phyloP scores from a whole-genome alignment of 1,140 invertebrate genomes.

The Glossosoma conforme region DNA sequence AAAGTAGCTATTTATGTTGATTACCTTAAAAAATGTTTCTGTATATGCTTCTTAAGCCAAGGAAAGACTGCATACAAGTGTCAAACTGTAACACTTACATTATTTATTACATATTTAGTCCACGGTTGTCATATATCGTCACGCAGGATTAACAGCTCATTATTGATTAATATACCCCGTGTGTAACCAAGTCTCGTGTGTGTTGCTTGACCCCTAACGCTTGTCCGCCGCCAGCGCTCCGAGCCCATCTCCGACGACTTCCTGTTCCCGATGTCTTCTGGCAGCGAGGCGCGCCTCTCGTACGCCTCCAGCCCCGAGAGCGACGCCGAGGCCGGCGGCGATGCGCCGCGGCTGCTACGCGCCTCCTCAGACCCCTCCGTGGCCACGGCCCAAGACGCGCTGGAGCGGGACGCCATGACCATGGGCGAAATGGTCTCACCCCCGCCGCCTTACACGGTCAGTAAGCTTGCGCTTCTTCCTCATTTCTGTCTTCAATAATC shows the following conservation, averaged over 20 bases:
- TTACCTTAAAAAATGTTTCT: too few relatives aligned
- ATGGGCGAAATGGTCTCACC: conserved; percentile 47
- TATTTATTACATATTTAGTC: too few relatives aligned
- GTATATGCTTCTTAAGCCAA: too few relatives aligned
- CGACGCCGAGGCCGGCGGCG: conserved; percentile 82
- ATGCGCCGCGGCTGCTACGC: conserved; percentile 66
- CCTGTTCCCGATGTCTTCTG: conserved; percentile 94
- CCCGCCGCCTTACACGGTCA: conserved; percentile 68
- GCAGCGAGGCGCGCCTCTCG: conserved; percentile 69
- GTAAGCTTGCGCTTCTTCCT: conserved; percentile 36
- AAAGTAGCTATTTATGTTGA: too few relatives aligned
- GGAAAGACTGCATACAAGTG: too few relatives aligned
- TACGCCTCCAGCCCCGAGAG: conserved; percentile 95
- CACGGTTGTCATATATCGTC: too few relatives aligned
- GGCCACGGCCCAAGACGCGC: conserved; percentile 58
- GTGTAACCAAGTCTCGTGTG: conserved; percentile 8
- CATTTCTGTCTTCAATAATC: too few relatives aligned
- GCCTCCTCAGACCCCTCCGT: conserved; percentile 82
- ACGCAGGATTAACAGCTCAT: too few relatives aligned
- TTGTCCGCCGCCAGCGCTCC: conserved; percentile 44
- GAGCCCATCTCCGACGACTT: conserved; percentile 90
- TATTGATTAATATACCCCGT: too few relatives aligned
- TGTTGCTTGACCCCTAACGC: conserved; percentile 5
- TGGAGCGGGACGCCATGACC: conserved; percentile 55
- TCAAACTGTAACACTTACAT: too few relatives aligned